Evolutionary conservation across 2,888 invertebrate species (phyloP), one percentile per base, ranked within the genome.

Genomic region (Hemaris fuciformis): DNA sequence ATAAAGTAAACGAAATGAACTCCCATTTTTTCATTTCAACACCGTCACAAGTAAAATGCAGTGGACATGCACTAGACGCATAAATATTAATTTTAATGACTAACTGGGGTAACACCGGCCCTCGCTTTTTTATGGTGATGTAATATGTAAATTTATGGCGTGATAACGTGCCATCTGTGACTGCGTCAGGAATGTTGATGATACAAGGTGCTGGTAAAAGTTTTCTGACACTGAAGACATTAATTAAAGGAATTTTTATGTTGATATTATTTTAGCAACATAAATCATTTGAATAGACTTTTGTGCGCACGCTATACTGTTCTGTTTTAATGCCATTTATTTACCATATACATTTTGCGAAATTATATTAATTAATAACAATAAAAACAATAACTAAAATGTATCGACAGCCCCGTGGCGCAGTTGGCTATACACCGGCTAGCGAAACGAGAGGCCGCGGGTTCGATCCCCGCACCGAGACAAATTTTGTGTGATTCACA

Each of bases 51-150:
- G 48, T 60, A 62, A 68, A 70, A 62, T 70, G 64, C 65, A 69
- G 60, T 59, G 62, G 57, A 61, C 73, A 73, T 70, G 73, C 70
- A 68, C 61, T 64, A 69, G 62, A 67, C 67, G 6, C 66, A 71
- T 70, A 70, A 66, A 72, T 72, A 68, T 70, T 65, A 63, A 70
- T 71, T 60, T 60, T 48, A 57, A 60, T 61, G 63, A 43, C 59
- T 61, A 64, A 46, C 57, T 64, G 58, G 64, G 64, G 63, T 57
- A 61, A 25, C 61, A 31, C 42, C 59, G 48, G 38, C 41, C 60
- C 53, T 41, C 6, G 46, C 38, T 59, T 45, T n/a, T 45, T 25
- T 46, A 25, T 23, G 48, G 18, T 25, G 41, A 18, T 42, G 15
- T 53, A 27, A 43, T 38, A 60, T 60, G 48, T 60, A 15, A 41